These are phyloP conservation scores for Drosophila ironensis DNA, from an alignment of 1,140 invertebrate genomes.

Conservation along the genomic window DNA sequence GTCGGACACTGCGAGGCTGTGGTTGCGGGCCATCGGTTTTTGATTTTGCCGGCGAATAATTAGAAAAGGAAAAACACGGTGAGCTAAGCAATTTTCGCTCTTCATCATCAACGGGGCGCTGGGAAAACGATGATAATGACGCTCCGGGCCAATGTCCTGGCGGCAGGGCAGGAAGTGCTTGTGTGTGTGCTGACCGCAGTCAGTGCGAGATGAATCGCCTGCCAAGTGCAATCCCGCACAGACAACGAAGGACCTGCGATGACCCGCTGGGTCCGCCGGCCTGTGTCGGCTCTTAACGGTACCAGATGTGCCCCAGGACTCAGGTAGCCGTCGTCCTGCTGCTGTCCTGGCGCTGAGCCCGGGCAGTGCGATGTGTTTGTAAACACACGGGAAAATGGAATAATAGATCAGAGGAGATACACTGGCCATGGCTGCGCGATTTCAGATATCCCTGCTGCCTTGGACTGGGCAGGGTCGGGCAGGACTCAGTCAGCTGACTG, in stretches of 20 bases:
- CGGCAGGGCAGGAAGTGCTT: constrained; percentile 36
- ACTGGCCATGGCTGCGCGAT: not conserved
- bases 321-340: constrained; percentile 14
- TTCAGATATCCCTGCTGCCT: too few relatives aligned
- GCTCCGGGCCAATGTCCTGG: constrained; percentile 51
- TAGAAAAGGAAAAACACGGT: constrained; percentile 9
- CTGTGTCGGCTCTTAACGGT: constrained; percentile 52
- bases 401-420: constrained; percentile 69
- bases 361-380: constrained; percentile 69
- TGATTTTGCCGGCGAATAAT: constrained; percentile 47
- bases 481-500: constrained; percentile 3
- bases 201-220: constrained; percentile 52
- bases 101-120: constrained; percentile 38
- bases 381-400: constrained; percentile 72
- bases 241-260: constrained; percentile 31
- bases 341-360: constrained; percentile 26
- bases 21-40: constrained; percentile 37
- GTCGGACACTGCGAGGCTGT: constrained; percentile 22
- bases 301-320: constrained; percentile 49
- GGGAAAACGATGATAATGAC: constrained; percentile 18
- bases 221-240: constrained; percentile 61
- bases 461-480: constrained; percentile 6
- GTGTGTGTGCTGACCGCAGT: constrained; percentile 68
- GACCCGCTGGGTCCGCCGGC: constrained; percentile 40
- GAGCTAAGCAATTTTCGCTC: constrained; percentile 67